Evolutionary conservation across 2,797 vertebrate genomes (phyloP).

Genomic region (Diceros bicornis): DNA sequence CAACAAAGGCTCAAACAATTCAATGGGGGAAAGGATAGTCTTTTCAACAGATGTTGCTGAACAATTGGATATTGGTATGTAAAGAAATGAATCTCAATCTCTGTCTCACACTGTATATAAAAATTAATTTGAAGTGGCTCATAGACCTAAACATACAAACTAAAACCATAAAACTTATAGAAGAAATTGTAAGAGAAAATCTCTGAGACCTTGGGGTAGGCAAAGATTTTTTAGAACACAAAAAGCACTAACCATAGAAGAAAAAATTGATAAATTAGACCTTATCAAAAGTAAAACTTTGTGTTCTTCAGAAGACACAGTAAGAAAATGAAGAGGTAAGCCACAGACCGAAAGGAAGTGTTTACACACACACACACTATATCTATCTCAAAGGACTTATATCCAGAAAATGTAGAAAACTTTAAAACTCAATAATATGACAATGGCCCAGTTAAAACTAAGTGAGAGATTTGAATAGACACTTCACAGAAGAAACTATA

Average conservation of each 20-base stretch:
- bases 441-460: neutral
- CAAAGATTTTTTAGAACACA: neutral
- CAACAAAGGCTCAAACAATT: neutral
- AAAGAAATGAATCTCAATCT: neutral
- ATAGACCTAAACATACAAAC: neutral
- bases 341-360: neutral
- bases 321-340: slow-evolving; percentile 18
- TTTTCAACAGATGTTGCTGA: neutral
- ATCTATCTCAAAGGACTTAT: neutral
- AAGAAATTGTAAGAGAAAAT: slow-evolving; percentile 28
- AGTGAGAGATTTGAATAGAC: neutral
- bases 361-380: neutral
- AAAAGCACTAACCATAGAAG: neutral
- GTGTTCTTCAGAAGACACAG: neutral
- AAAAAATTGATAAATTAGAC: slow-evolving; percentile 1
- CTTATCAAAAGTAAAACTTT: slow-evolving; percentile 6
- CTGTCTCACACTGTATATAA: neutral
- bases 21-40: neutral
- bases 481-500: slow-evolving; percentile 16
- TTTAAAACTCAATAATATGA: slow-evolving; percentile 49
- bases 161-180: slow-evolving; percentile 18
- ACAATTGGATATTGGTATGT: slow-evolving; percentile 41
- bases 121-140: slow-evolving; percentile 16
- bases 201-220: neutral
- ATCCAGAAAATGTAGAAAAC: slow-evolving; percentile 8